Base-by-base conservation (phyloP, 2,797 vertebrate genomes). In the Sciurus carolinensis region DNA sequence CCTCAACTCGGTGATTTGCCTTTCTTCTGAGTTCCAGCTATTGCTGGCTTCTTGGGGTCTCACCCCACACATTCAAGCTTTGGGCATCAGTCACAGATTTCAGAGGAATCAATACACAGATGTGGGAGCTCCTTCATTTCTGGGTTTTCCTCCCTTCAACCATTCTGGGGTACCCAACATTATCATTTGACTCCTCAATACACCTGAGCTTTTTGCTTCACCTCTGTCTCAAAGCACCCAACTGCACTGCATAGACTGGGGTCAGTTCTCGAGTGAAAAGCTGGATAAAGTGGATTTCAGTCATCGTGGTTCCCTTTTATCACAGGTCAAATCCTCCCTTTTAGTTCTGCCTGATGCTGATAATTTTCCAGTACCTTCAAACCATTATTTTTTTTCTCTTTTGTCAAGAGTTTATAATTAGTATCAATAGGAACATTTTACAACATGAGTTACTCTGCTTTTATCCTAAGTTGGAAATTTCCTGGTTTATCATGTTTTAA, bases 351-450 rank as follows among this genome's bases (percentile, higher is more conserved):
- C 79, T 91, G 50, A 52, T 75, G 80, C 62, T 64, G 11, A 15
- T 87, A 54, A 92, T 76, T 91, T 87, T 89, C 81, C 64, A 67
- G 22, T 66, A 87, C 7, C 42, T 85, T 82, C 39, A 90, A 88
- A 13, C 0, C 42, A 52, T 59, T 75, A 28, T 62, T 90, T 93
- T 44, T 39, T 39, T 62, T 30, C 83, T 83, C 10, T 69, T 92
- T 95, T 95, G 52, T 80, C 36, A 62, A 62, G 50, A 92, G 44
- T 88, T 90, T 64, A 75, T 52, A 64, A 91, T 80, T 95, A 71
- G 24, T 84, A 42, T 90, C 24, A 4, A 42, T 82, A 95, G 66
- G 81, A 75, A 24, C 62, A 47, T 66, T 76, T 77, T 36, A 87
- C 30, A 89, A 44, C 73, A 57, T 20, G 92, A 71, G 17, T 42